phyloP scores from a whole-genome alignment of 2,113 vertebrate species.

The human (Homo sapiens) region DNA sequence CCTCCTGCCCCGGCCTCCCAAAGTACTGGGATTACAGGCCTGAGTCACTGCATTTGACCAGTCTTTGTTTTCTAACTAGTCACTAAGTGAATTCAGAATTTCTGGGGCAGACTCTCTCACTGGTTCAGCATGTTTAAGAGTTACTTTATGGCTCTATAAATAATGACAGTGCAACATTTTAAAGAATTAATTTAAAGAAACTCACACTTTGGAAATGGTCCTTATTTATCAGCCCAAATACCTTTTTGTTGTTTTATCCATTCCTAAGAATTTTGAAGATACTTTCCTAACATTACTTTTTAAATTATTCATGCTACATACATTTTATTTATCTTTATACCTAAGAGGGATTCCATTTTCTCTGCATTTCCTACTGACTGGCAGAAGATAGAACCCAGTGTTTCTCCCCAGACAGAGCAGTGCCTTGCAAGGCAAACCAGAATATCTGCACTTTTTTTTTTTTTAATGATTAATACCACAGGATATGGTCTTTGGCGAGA shows the following conservation, averaged over 20 bases:
- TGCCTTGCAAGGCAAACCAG: not conserved
- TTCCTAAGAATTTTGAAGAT: not conserved
- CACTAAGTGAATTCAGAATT: not conserved
- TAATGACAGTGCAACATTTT: not conserved
- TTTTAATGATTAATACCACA: not conserved
- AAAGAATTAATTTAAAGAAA: not conserved
- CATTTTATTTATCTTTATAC: not conserved
- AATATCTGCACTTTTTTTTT: not conserved
- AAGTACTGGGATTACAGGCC: too few species aligned
- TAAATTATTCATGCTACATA: not conserved
- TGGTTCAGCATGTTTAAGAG: not conserved
- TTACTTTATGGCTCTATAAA: not conserved
- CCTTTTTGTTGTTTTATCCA: not conserved
- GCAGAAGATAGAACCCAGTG: not conserved
- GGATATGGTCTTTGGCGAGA: not conserved
- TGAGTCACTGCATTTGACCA: too few species aligned
- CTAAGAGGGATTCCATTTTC: not conserved
- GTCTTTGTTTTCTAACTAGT: not conserved
- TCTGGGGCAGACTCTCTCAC: not conserved
- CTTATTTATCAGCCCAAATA: not conserved
- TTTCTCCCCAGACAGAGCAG: not conserved
- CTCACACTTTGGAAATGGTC: not conserved
- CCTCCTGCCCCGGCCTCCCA: too few species aligned
- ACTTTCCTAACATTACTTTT: not conserved
- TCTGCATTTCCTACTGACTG: not conserved